Evolutionary conservation across 2,797 vertebrate genomes (phyloP).

Genomic region (Coccyzus lansbergi): DNA sequence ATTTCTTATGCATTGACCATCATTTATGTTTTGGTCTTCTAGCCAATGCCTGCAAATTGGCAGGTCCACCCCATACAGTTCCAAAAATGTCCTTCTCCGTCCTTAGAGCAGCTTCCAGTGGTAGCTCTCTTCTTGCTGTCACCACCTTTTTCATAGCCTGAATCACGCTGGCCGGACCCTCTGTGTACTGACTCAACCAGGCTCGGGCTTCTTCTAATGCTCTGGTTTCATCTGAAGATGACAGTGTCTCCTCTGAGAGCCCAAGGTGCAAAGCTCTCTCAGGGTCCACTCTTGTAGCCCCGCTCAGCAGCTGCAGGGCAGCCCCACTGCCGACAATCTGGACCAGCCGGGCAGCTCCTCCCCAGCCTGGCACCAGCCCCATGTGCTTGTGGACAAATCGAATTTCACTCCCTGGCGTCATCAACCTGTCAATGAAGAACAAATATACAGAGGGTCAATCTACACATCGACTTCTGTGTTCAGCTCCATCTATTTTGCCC

Average conservation of each 20-base stretch:
- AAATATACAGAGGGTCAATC: constrained; percentile 7
- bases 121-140: constrained; percentile 85
- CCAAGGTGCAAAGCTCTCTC: constrained; percentile 79
- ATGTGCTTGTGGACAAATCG: constrained; percentile 96
- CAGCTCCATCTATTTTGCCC: background rate
- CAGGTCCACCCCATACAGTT: constrained; percentile 90
- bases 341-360: constrained; percentile 86
- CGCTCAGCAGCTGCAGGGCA: constrained; percentile 86
- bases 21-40: constrained; percentile 84
- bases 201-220: constrained; percentile 75
- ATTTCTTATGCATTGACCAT: background rate
- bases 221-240: background rate
- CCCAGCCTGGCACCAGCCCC: constrained; percentile 96
- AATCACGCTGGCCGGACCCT: constrained; percentile 83
- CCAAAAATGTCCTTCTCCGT: constrained; percentile 89
- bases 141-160: constrained; percentile 88
- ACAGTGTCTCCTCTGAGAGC: constrained; percentile 82
- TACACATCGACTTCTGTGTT: background rate
- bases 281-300: constrained; percentile 79
- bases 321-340: constrained; percentile 82
- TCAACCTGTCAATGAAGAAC: constrained; percentile 81
- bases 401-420: constrained; percentile 88
- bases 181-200: constrained; percentile 84
- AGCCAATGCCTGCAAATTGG: constrained; percentile 87
- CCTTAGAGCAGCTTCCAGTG: constrained; percentile 85